phyloP scores from a whole-genome alignment of 2,888 invertebrate species.

The Gerosis bhagava region DNA sequence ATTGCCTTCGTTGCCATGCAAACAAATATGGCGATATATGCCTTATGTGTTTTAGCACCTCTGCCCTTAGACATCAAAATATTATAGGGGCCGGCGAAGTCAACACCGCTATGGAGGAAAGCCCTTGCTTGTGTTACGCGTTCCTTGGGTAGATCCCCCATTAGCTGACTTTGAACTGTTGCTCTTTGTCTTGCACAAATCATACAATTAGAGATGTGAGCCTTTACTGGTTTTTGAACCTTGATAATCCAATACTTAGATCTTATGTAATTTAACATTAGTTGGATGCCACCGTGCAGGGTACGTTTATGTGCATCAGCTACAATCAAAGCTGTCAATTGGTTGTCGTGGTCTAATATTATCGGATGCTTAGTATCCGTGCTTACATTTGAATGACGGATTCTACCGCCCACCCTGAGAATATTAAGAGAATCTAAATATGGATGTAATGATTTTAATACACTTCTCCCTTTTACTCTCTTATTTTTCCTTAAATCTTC shows the following conservation, averaged over 20 bases:
- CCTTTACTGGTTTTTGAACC: not conserved
- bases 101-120: constrained; percentile 23
- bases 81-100: constrained; percentile 27
- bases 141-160: constrained; percentile 30
- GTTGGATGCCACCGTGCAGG: constrained; percentile 30
- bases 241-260: constrained; percentile 11
- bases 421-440: constrained; percentile 27
- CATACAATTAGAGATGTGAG: constrained; percentile 7
- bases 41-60: constrained; percentile 14
- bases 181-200: constrained; percentile 2
- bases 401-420: constrained; percentile 36
- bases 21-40: constrained; percentile 12
- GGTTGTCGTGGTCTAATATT: constrained; percentile 31
- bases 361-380: constrained; percentile 30
- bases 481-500: constrained; percentile 2
- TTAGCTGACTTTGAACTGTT: constrained; percentile 24
- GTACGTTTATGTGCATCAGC: constrained; percentile 32
- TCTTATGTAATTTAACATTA: constrained; percentile 22
- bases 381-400: constrained; percentile 25
- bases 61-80: constrained; percentile 21
- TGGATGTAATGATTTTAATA: constrained; percentile 30
- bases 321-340: constrained; percentile 31
- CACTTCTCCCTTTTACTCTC: constrained; percentile 17
- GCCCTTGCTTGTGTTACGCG: constrained; percentile 18
- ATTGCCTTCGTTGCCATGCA: constrained; percentile 28